phyloP scores from a whole-genome alignment of 1,140 invertebrate genomes.

The Caerostris darwini region DNA sequence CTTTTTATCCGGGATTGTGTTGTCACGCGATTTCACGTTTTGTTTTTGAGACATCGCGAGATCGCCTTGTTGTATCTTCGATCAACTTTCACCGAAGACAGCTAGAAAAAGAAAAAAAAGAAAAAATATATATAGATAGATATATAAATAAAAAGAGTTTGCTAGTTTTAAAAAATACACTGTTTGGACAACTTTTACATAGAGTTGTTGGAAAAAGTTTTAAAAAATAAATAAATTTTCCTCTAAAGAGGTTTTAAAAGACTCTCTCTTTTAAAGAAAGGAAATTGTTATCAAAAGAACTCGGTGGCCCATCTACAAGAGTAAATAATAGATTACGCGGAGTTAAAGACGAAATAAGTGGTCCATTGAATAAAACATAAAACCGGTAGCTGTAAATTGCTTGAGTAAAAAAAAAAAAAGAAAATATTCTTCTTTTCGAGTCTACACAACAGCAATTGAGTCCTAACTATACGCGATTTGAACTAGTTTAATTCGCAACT shows the following conservation, averaged over 20 bases:
- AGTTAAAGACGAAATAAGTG: not conserved
- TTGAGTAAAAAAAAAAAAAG: not conserved
- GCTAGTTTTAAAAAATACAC: not conserved
- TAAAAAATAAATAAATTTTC: constrained; percentile 2
- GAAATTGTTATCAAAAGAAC: not conserved
- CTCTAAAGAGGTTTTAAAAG: constrained; percentile 47
- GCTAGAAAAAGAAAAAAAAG: not conserved
- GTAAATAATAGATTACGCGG: constrained; percentile 23
- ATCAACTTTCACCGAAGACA: constrained; percentile 50
- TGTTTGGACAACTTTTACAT: constrained; percentile 36
- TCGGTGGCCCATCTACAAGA: not conserved
- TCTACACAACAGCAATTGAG: not conserved
- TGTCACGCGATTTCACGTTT: constrained; percentile 74
- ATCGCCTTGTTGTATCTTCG: constrained; percentile 33
- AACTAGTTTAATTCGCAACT: not conserved
- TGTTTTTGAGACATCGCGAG: constrained; percentile 64
- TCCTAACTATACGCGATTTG: not conserved
- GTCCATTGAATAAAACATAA: constrained; percentile 11
- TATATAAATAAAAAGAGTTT: not conserved
- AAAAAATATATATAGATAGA: not conserved
- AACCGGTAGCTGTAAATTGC: constrained; percentile 31
- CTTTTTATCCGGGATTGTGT: constrained; percentile 62
- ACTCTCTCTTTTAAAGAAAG: not conserved
- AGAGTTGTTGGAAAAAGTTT: not conserved
- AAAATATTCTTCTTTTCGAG: not conserved